phyloP scores from a whole-genome alignment of 2,797 vertebrate species.

The Aplochiton taeniatus region DNA sequence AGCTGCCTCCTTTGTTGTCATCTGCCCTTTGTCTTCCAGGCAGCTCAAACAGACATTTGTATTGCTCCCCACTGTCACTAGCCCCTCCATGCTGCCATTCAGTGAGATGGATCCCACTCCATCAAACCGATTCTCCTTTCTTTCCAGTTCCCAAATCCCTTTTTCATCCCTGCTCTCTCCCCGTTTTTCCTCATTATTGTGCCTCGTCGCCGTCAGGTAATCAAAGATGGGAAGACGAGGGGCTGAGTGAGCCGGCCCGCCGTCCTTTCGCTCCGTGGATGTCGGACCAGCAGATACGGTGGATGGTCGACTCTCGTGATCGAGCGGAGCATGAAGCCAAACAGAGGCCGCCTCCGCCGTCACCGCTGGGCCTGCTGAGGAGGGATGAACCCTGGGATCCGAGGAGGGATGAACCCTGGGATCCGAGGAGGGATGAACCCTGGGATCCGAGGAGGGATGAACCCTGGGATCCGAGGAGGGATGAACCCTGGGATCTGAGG shows the following conservation, averaged over 20 bases:
- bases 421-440: no score
- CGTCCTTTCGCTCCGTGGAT: conserved; percentile 42
- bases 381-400: no score
- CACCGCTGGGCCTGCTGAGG: conserved; percentile 31
- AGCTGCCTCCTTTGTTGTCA: conserved; percentile 39
- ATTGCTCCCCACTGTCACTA: conserved; percentile 28
- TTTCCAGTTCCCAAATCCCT: conserved; percentile 36
- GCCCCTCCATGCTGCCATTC: conserved; percentile 37
- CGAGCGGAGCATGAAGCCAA: conserved; percentile 50
- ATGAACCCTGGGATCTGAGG: no score
- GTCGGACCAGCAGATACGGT: conserved; percentile 51
- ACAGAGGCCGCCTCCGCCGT: conserved; percentile 31
- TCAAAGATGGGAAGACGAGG: conserved; percentile 58
- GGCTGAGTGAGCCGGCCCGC: conserved; percentile 53
- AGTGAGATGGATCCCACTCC: conserved; percentile 45
- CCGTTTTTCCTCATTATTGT: conserved; percentile 53
- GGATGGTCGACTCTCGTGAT: conserved; percentile 52
- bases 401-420: no score
- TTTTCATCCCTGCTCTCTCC: conserved; percentile 48
- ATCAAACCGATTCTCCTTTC: conserved; percentile 25
- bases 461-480: no score
- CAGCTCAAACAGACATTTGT: conserved; percentile 57
- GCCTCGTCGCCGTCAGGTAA: conserved; percentile 41
- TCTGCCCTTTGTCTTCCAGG: conserved; percentile 37
- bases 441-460: no score